These are phyloP conservation scores for Neotoxoptera formosana DNA, from an alignment of 1,140 invertebrate species.

Conservation along the genomic window DNA sequence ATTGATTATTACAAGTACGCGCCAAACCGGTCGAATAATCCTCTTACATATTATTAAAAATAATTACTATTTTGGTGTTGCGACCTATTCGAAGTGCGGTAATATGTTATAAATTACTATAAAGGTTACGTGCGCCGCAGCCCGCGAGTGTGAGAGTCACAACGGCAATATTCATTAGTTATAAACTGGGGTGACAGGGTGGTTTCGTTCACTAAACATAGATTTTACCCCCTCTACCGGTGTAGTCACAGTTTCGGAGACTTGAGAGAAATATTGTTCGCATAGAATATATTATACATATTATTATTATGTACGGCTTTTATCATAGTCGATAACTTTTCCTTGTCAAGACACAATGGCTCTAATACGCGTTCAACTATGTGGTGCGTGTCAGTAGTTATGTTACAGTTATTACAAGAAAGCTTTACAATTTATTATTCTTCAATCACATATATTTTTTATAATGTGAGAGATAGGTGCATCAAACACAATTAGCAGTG, in stretches of 20 bases:
- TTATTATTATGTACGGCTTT: too few species aligned
- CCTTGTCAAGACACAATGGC: too few species aligned
- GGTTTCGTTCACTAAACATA: not conserved
- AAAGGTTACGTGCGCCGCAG: not conserved
- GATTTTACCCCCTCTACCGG: not conserved
- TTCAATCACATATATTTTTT: not conserved
- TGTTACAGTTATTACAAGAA: not conserved
- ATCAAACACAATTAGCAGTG: not conserved
- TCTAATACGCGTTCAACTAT: too few species aligned
- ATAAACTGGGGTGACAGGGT: too few species aligned
- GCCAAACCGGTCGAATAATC: not conserved
- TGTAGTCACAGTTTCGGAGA: not conserved
- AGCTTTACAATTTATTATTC: not conserved
- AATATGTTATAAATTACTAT: not conserved
- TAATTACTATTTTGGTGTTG: too few species aligned
- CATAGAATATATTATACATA: too few species aligned
- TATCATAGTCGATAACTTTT: not conserved
- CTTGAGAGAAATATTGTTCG: too few species aligned
- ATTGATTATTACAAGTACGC: not conserved
- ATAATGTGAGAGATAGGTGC: not conserved
- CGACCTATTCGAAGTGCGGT: not conserved
- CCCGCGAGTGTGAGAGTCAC: not conserved
- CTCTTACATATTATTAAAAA: too few species aligned
- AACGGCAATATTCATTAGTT: not conserved
- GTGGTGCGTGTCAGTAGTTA: too few species aligned